A percentile compares a stretch with the other conserved stretches of the same genome.
These are phyloP conservation scores for Drosophila fungiperda DNA, from an alignment of 2,888 invertebrate genomes.

Conservation along the genomic window DNA sequence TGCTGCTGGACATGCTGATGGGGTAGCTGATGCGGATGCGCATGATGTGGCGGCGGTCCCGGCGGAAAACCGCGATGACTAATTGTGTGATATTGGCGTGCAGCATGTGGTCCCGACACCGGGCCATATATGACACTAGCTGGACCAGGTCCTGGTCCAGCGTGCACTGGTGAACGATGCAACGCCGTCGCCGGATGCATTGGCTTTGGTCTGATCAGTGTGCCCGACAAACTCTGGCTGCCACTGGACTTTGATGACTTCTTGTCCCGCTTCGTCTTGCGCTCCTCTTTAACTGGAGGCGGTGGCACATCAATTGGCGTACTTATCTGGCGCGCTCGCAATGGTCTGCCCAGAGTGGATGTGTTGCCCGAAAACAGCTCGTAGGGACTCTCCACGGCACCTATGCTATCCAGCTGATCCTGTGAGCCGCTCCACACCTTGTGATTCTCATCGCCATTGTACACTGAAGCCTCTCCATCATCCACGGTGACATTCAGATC, in stretches of 20 bases:
- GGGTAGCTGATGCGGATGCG: slow-evolving; percentile 64
- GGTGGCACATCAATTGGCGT: slow-evolving; percentile 93
- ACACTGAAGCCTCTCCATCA: slow-evolving; percentile 92
- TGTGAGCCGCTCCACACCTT: slow-evolving; percentile 95
- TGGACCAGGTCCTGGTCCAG: slow-evolving; percentile 55
- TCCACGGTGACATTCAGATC: slow-evolving; percentile 85
- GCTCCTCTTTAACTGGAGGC: slow-evolving; percentile 91
- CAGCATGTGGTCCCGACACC: slow-evolving; percentile 82
- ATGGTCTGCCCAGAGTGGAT: slow-evolving; percentile 88
- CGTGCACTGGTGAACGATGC: slow-evolving; percentile 74
- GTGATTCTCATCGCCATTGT: slow-evolving; percentile 96
- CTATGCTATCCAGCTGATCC: slow-evolving; percentile 88
- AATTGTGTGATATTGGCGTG: slow-evolving; percentile 86
- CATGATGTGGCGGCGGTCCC: slow-evolving; percentile 78
- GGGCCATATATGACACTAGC: slow-evolving; percentile 85
- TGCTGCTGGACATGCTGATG: slow-evolving; percentile 55
- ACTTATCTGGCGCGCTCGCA: slow-evolving; percentile 92
- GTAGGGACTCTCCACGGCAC: slow-evolving; percentile 88
- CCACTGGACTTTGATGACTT: slow-evolving; percentile 83
- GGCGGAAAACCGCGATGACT: slow-evolving; percentile 85
- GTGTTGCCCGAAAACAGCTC: slow-evolving; percentile 87
- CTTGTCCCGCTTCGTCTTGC: slow-evolving; percentile 86
- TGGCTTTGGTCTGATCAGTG: slow-evolving; percentile 85
- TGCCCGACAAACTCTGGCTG: slow-evolving; percentile 85
- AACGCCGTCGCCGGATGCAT: slow-evolving; percentile 83